Evolutionary conservation across 1,140 invertebrate species (phyloP).

Genomic region (Belonocnema kinseyi): DNA sequence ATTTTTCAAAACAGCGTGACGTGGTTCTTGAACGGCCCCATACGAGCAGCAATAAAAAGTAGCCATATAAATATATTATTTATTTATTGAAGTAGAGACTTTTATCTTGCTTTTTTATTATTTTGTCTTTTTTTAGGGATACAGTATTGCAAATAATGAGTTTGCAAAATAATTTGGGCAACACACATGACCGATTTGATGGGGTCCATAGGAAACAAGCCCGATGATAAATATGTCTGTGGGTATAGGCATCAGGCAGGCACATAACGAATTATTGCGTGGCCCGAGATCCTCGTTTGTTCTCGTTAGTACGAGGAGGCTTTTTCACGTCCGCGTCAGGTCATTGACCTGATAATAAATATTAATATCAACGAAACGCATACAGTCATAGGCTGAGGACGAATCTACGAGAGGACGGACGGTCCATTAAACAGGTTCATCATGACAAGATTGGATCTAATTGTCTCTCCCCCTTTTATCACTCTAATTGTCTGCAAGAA

Average conservation of each 20-base stretch:
- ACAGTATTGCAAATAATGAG: not conserved
- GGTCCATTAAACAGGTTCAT: not conserved
- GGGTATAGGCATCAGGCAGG: constrained; percentile 15
- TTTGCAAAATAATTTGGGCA: not conserved
- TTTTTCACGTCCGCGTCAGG: constrained; percentile 27
- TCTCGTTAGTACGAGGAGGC: constrained; percentile 22
- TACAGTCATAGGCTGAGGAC: not conserved
- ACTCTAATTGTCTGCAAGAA: not conserved
- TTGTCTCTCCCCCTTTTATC: constrained; percentile 1
- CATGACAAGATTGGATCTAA: not conserved
- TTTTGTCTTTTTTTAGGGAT: too few species aligned
- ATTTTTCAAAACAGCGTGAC: too few species aligned
- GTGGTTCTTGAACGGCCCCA: too few species aligned
- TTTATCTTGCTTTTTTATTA: too few species aligned
- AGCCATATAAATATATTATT: too few species aligned
- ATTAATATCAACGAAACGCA: constrained; percentile 29
- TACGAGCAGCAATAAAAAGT: too few species aligned
- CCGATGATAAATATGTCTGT: constrained; percentile 11
- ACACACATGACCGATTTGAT: not conserved
- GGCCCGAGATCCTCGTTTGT: constrained; percentile 26
- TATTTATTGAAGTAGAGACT: too few species aligned
- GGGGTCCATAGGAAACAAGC: not conserved
- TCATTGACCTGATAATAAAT: constrained; percentile 24
- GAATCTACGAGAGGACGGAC: not conserved
- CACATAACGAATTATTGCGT: constrained; percentile 27